Evolutionary conservation across 2,888 invertebrate species (phyloP).

Genomic region (Schizaphis graminum): DNA sequence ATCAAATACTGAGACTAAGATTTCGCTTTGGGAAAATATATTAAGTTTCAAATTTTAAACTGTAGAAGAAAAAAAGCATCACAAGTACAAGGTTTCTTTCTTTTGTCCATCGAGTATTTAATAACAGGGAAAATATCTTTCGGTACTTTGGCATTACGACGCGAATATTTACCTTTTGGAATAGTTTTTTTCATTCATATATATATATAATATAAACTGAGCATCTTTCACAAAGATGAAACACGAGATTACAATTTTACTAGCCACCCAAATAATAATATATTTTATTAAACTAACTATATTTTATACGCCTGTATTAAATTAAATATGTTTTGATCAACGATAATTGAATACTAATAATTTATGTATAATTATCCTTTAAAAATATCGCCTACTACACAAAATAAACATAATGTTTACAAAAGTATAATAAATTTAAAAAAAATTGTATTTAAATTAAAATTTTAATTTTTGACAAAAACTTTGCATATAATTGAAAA

Average conservation of each 20-base stretch:
- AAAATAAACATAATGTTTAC: not conserved
- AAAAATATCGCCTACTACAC: not conserved
- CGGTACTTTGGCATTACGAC: slow-evolving; percentile 24
- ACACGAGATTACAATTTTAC: slow-evolving; percentile 27
- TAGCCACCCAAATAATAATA: not conserved
- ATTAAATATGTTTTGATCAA: not conserved
- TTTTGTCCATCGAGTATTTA: slow-evolving; percentile 54
- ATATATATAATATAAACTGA: not conserved
- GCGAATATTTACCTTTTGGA: slow-evolving; percentile 28
- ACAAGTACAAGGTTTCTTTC: not conserved
- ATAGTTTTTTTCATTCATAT: not conserved
- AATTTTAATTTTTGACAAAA: slow-evolving; percentile 1
- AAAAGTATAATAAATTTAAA: not conserved
- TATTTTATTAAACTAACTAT: not conserved
- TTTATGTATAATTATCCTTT: not conserved
- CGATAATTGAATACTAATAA: not conserved
- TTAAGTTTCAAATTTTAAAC: slow-evolving; percentile 33
- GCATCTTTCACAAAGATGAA: not conserved
- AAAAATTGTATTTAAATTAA: not conserved
- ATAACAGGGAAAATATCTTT: slow-evolving; percentile 25
- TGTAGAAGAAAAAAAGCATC: not conserved
- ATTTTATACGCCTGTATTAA: not conserved
- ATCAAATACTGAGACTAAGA: not conserved
- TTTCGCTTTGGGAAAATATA: slow-evolving; percentile 3
- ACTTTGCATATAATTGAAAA: not conserved